Conservation (phyloP, 2,888 invertebrate species). For the Petrolisthes manimaculis region DNA sequence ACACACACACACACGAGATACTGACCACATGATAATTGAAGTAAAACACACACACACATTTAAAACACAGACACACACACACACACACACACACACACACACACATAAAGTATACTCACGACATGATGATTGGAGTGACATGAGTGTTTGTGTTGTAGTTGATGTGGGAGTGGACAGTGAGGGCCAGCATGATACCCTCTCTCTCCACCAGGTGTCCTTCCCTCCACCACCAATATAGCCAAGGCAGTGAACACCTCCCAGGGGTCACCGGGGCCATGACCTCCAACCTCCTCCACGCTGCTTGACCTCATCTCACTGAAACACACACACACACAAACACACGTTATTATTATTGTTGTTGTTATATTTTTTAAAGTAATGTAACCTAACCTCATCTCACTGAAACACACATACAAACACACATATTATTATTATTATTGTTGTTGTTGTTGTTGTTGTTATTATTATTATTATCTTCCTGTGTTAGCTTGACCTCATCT, state of each 20-base stretch:
- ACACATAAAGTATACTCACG: too few relatives aligned
- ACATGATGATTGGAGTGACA: slow-evolving; percentile 68
- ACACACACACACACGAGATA: too few relatives aligned
- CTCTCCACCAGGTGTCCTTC: slow-evolving; percentile 73
- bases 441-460: too few relatives aligned
- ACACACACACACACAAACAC: background rate
- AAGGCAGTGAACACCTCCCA: slow-evolving; percentile 74
- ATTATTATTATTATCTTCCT: background rate
- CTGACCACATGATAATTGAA: slow-evolving; percentile 60
- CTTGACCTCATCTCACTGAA: slow-evolving; percentile 58
- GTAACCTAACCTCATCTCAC: slow-evolving; percentile 49
- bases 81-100: too few relatives aligned
- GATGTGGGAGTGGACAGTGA: slow-evolving; percentile 63
- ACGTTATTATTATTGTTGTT: background rate
- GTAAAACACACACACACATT: too few relatives aligned
- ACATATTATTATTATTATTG: background rate
- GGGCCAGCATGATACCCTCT: slow-evolving; percentile 65
- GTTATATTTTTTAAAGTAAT: background rate
- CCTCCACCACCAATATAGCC: slow-evolving; percentile 77
- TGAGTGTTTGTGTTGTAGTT: slow-evolving; percentile 67
- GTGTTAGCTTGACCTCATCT: background rate
- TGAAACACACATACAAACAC: background rate
- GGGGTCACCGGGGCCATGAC: slow-evolving; percentile 69
- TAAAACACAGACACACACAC: too few relatives aligned
- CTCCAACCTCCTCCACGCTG: slow-evolving; percentile 58